phyloP scores from a whole-genome alignment of 1,140 invertebrate species.

The Caenorhabditis latens region DNA sequence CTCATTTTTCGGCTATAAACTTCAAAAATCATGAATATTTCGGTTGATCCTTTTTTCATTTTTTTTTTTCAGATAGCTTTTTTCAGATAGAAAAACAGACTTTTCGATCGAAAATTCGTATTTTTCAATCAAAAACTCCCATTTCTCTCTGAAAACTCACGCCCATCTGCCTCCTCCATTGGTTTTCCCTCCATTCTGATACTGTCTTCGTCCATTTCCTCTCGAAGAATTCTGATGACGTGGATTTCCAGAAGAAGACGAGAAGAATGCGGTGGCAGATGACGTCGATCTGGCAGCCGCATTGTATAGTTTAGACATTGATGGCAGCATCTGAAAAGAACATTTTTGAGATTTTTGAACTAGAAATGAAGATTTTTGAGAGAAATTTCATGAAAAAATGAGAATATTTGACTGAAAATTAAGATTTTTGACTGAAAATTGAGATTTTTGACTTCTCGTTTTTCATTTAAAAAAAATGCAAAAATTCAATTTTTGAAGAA shows the following conservation, averaged over 20 bases:
- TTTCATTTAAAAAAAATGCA: no score
- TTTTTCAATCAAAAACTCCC: no score
- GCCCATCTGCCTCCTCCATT: neutral
- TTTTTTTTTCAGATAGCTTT: no score
- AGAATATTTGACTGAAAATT: neutral
- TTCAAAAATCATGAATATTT: no score
- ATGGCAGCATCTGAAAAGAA: slow-evolving; percentile 25
- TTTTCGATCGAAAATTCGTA: no score
- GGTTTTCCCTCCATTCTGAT: slow-evolving; percentile 14
- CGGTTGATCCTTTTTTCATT: no score
- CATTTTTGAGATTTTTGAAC: neutral
- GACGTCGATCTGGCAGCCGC: neutral
- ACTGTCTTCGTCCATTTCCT: neutral
- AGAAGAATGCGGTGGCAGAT: neutral
- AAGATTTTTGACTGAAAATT: no score
- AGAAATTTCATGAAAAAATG: neutral
- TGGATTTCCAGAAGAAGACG: neutral
- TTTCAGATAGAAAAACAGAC: no score
- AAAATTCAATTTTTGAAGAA: neutral
- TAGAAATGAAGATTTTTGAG: neutral
- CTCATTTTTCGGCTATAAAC: no score
- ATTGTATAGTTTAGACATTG: neutral
- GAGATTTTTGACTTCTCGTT: no score
- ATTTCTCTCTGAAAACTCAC: neutral
- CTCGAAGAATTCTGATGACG: neutral